Conservation (phyloP, 2,888 invertebrate genomes). For the Melieria crassipennis region DNA sequence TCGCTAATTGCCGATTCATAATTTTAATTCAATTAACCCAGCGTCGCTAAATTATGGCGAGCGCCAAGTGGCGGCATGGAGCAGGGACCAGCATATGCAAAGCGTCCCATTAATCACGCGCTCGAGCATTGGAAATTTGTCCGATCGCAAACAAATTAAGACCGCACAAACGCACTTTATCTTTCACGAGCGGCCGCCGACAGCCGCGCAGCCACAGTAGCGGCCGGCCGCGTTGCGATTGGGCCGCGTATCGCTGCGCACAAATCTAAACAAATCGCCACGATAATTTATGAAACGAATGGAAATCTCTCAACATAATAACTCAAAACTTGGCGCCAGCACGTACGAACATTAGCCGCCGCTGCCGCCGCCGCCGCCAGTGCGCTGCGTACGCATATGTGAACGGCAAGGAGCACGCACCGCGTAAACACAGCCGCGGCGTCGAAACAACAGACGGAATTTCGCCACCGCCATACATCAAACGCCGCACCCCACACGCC, state of each 20-base stretch:
- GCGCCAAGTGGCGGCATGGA: conserved; percentile 1
- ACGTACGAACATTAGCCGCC: conserved; percentile 30
- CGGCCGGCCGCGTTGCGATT: conserved; percentile 12
- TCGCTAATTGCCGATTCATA: neutral
- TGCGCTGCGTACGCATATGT: neutral
- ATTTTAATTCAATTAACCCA: conserved; percentile 28
- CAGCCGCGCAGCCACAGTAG: neutral
- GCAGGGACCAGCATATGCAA: conserved; percentile 1
- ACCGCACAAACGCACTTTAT: neutral
- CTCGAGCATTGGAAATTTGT: neutral
- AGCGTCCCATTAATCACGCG: conserved; percentile 21
- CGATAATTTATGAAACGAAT: conserved; percentile 27
- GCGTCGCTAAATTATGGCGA: conserved; percentile 10
- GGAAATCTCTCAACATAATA: conserved; percentile 6
- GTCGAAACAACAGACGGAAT: conserved; percentile 6
- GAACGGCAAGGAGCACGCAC: neutral
- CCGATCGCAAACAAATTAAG: neutral
- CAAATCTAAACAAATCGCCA: conserved; percentile 29
- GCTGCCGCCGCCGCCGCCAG: neutral
- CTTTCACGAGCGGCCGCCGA: no score
- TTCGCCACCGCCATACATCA: no score
- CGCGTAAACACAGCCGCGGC: neutral
- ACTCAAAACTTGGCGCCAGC: conserved; percentile 30
- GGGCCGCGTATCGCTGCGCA: conserved; percentile 20
- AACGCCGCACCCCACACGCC: no score